Evolutionary conservation across 2,113 vertebrate species (phyloP), one percentile per base, ranked within the genome.

Genomic region (Sardina pilchardus): DNA sequence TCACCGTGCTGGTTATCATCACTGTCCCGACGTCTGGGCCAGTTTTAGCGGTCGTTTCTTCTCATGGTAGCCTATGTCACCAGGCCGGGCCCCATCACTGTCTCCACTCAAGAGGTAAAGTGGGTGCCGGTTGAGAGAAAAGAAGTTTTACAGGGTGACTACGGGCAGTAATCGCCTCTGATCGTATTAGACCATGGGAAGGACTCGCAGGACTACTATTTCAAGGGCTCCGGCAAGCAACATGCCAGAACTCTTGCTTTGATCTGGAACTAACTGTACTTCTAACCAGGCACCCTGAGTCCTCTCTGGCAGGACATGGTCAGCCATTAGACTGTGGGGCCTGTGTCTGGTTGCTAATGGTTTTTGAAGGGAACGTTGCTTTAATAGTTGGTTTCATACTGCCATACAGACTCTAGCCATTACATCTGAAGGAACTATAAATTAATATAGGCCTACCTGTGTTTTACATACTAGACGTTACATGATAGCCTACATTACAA

Each of bases 111-210:
- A 47, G 63, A 30, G 63, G 63, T 67, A 78, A 36, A 78, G 71
- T 78, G 71, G 30, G 71, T 78, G 71, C 71, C 34, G 71, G 71
- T 36, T 78, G 71, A 78, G 30, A 78, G 30, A 36, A 78, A 34
- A 78, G 30, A 14, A 36, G 71, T 36, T 78, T 78, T 78, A 78
- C 71, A 39, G 71, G 71, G 71, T 78, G 71, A 78, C 26, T 78
- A 78, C 30, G 71, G 71, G 71, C 71, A 78, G 71, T 78, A 78
- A 78, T 78, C 71, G 71, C 71, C 48, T 81, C 84, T 39, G 45
- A 83, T 48, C 26, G 36, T 56, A 36, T 39, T 39, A 53, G 82
- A 34, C 48, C 48, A 50, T 36, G 47, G 34, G 53, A 83, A 34
- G 16, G 30, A 48, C 53, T 56, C 82, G 30, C 82, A 78, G 2